Evolutionary conservation across 2,888 invertebrate species (phyloP).

Genomic region (Orchesellides sinensis): DNA sequence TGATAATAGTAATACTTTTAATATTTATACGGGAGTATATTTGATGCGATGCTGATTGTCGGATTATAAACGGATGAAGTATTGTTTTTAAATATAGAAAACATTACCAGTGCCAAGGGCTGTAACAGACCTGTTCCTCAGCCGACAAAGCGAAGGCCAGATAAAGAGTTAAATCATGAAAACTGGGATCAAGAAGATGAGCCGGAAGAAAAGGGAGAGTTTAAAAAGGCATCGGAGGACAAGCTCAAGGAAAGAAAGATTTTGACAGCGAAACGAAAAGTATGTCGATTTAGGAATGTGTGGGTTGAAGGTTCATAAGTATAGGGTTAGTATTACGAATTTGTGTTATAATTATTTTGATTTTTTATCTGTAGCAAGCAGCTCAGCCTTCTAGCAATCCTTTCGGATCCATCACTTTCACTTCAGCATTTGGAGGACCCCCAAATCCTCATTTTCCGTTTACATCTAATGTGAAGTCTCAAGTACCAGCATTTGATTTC

Average conservation of each 20-base stretch:
- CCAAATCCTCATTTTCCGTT: neutral
- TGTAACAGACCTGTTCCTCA: neutral
- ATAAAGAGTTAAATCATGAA: conserved; percentile 86
- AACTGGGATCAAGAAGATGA: conserved; percentile 91
- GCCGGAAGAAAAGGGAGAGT: conserved; percentile 86
- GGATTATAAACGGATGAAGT: too few relatives aligned
- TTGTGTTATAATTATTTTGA: neutral
- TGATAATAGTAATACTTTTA: too few relatives aligned
- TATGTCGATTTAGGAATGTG: neutral
- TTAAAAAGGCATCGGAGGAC: conserved; percentile 82
- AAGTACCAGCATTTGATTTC: conserved; percentile 27
- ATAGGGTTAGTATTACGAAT: neutral
- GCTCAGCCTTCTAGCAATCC: conserved; percentile 19
- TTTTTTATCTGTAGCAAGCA: conserved; percentile 8
- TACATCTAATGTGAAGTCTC: neutral
- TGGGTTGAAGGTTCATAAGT: neutral
- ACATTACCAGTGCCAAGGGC: too few relatives aligned
- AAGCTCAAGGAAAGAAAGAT: conserved; percentile 78
- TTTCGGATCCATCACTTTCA: conserved; percentile 20
- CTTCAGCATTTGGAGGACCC: neutral
- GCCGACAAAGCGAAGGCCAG: conserved; percentile 84
- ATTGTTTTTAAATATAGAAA: too few relatives aligned
- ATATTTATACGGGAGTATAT: too few relatives aligned
- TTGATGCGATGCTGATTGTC: too few relatives aligned
- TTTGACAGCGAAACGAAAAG: conserved; percentile 41